Conservation (phyloP, 2,113 vertebrate species). For the Arvicanthis niloticus region DNA sequence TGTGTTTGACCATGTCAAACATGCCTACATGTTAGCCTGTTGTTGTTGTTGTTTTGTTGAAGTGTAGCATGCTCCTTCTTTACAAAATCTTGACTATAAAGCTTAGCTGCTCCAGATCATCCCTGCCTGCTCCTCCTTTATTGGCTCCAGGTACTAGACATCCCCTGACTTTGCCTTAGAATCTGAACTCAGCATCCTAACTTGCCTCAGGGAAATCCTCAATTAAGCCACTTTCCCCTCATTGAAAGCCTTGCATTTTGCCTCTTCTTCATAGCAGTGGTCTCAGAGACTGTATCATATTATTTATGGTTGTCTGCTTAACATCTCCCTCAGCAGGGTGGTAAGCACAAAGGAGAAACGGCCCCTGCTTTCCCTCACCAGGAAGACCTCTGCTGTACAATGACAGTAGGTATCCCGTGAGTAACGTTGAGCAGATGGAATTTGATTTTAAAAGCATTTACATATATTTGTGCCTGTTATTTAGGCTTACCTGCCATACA, state of each 20-base stretch:
- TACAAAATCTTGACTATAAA: not conserved
- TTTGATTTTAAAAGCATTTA: constrained; percentile 11
- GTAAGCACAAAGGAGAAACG: not conserved
- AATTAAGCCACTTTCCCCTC: not conserved
- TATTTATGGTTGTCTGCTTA: not conserved
- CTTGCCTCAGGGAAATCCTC: not conserved
- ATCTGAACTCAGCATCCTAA: not conserved
- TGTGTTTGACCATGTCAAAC: not conserved
- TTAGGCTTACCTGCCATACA: not conserved
- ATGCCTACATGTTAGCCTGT: not conserved
- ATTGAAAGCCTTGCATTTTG: not conserved
- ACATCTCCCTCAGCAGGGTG: not conserved
- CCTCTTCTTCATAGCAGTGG: not conserved
- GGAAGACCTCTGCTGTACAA: not conserved
- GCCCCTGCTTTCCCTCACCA: not conserved
- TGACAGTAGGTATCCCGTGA: not conserved
- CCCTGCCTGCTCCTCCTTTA: not conserved
- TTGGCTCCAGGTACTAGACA: not conserved
- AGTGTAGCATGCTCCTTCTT: not conserved
- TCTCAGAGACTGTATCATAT: not conserved
- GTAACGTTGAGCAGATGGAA: not conserved
- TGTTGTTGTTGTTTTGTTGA: not conserved
- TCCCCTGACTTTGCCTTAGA: not conserved
- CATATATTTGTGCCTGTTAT: not conserved
- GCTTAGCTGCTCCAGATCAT: not conserved